Evolutionary conservation across 2,888 invertebrate species (phyloP), one percentile per base, ranked within the genome.

Genomic region (Protodeltote pygarga): DNA sequence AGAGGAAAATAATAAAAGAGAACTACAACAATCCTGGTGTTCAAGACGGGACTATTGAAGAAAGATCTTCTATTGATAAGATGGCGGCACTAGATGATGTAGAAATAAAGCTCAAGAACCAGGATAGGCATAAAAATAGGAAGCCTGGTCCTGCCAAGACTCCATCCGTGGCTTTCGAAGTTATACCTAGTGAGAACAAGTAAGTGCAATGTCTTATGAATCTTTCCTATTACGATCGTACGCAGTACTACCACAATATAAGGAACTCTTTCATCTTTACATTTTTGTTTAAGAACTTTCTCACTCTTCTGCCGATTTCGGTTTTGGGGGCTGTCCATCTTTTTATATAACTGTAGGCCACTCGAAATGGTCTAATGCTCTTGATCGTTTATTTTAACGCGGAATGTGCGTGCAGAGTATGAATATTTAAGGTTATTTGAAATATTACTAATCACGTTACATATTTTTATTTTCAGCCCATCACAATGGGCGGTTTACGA

Each of bases 111-210:
- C 28, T 50, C 3, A 64, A 59, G 20, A 39, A 21, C 16, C 49
- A 51, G 5, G 10, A 37, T 5, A 40, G 35, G 1, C 68, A 71
- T 3, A 81, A 63, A 35, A 58, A 67, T 5, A 75, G 58, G 23
- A 80, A 79, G 47, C 85, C 81, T 28, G 80, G 62, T 49, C 59
- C 85, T 16, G 83, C 82, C 0, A 87, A 90, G 54, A 88, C 89
- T 8, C 91, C 90, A 1, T 85, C 90, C 0, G 91, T 92, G 2
- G 81, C 83, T 31, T 93, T 93, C 50, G 85, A 93, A 74, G 80
- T 92, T 20, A 91, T 91, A 54, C 92, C 92, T 1, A 92, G 92
- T 74, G 92, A 93, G 67, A 89, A 88, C 51, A 91, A 82, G 92
- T 92, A 72, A 81, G 77, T 49, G 5, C 17, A 1, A 23, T 8